These are phyloP conservation scores for Lepisosteus osseus DNA, from an alignment of 2,113 vertebrate genomes.

Conservation along the genomic window DNA sequence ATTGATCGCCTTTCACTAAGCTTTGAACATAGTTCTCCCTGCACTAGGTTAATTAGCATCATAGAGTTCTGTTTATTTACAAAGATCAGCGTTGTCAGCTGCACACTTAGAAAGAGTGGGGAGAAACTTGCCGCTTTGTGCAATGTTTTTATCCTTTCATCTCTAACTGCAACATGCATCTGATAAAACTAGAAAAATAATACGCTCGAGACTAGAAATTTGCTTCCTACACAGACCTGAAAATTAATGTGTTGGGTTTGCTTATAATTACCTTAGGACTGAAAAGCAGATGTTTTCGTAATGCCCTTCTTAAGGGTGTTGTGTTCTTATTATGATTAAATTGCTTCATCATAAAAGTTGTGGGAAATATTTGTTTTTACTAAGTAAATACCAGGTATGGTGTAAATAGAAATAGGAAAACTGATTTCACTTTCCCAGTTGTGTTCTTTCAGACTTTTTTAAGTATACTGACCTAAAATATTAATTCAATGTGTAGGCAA, in stretches of 20 bases:
- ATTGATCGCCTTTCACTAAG: no score
- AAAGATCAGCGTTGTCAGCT: conserved; percentile 37
- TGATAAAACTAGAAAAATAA: conserved; percentile 49
- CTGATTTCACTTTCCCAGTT: no score
- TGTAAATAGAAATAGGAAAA: no score
- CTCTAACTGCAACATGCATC: conserved; percentile 46
- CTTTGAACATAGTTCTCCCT: conserved; percentile 31
- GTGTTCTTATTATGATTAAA: conserved; percentile 19
- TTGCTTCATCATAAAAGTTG: no score
- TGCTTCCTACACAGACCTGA: conserved; percentile 33
- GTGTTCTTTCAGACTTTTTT: no score
- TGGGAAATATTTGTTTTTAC: no score
- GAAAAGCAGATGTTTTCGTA: conserved; percentile 41
- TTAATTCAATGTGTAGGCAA: no score
- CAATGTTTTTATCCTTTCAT: conserved; percentile 36
- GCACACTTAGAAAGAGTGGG: conserved; percentile 38
- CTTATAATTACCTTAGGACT: conserved; percentile 38
- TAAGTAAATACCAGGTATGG: no score
- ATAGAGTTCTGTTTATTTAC: conserved; percentile 56
- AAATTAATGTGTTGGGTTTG: conserved; percentile 30
- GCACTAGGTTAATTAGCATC: conserved; percentile 63
- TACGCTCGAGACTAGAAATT: conserved; percentile 28
- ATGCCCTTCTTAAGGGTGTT: conserved; percentile 31
- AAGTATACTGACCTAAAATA: no score
- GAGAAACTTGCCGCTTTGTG: conserved; percentile 46